Percentiles rank a stretch among this genome's conserved stretches.
Evolutionary conservation across 1,140 invertebrate genomes (phyloP).

Genomic region (Conus betulinus): DNA sequence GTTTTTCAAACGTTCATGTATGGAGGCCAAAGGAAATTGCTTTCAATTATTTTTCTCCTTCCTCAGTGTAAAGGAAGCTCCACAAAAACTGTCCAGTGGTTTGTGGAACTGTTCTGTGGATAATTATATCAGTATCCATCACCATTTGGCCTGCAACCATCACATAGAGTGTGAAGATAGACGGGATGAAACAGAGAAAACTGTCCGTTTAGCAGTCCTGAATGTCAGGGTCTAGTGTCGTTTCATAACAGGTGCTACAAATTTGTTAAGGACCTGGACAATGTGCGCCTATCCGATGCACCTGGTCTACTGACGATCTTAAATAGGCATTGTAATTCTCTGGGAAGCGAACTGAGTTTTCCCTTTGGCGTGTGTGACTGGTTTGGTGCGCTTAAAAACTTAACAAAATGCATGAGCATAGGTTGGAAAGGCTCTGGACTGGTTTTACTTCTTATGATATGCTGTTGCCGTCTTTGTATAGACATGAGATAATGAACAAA

Average conservation of each 20-base stretch:
- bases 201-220: background rate
- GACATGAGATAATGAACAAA: background rate
- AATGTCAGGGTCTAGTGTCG: background rate
- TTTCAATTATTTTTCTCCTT: background rate
- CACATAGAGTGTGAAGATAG: background rate
- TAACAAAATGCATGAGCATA: background rate
- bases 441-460: background rate
- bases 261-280: background rate
- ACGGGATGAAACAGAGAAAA: background rate
- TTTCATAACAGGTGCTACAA: background rate
- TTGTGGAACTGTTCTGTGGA: background rate
- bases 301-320: background rate
- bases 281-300: background rate
- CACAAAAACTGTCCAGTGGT: background rate
- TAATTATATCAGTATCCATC: background rate
- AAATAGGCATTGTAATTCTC: background rate
- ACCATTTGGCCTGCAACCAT: background rate
- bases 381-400: background rate
- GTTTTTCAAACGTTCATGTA: too few species aligned
- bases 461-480: background rate
- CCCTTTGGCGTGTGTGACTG: background rate
- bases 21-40: too few species aligned
- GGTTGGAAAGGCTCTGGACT: too few species aligned
- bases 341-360: background rate
- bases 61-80: background rate